A percentile compares a stretch with the other conserved stretches of the same genome.
These are phyloP conservation scores for Etia nguti DNA, from an alignment of 2,113 vertebrate species.

Conservation along the genomic window DNA sequence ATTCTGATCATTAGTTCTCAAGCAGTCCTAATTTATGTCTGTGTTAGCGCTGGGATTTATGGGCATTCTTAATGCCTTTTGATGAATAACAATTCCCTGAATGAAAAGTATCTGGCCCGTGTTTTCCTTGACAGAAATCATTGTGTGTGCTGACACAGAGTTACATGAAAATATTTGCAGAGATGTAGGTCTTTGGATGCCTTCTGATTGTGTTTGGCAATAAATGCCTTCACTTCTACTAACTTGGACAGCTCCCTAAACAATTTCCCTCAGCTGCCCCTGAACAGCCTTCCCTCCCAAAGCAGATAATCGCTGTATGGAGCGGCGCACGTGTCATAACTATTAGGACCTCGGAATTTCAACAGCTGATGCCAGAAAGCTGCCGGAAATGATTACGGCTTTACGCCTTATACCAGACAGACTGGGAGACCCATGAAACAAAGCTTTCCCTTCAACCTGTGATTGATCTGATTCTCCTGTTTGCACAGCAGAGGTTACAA, in stretches of 20 bases:
- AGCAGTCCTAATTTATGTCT: neutral
- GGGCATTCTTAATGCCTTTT: neutral
- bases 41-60: neutral
- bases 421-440: slow-evolving; percentile 13
- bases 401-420: slow-evolving; percentile 32
- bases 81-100: neutral
- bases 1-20: neutral
- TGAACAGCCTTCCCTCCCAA: neutral
- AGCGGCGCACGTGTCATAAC: slow-evolving; percentile 3
- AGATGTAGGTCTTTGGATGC: neutral
- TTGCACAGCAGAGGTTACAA: slow-evolving; percentile 1
- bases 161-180: neutral
- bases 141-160: neutral
- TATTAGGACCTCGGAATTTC: neutral
- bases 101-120: neutral
- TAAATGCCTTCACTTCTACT: neutral
- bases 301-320: slow-evolving; percentile 3
- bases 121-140: neutral
- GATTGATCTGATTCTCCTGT: slow-evolving; percentile 37
- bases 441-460: slow-evolving; percentile 10
- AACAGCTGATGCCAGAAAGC: slow-evolving; percentile 22
- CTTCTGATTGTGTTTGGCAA: neutral
- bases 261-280: neutral
- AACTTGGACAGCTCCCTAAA: neutral
- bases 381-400: slow-evolving; percentile 43